Percentiles rank a stretch among this genome's conserved stretches.
These are phyloP conservation scores for Leucania comma DNA, from an alignment of 2,888 invertebrate genomes.

Conservation along the genomic window DNA sequence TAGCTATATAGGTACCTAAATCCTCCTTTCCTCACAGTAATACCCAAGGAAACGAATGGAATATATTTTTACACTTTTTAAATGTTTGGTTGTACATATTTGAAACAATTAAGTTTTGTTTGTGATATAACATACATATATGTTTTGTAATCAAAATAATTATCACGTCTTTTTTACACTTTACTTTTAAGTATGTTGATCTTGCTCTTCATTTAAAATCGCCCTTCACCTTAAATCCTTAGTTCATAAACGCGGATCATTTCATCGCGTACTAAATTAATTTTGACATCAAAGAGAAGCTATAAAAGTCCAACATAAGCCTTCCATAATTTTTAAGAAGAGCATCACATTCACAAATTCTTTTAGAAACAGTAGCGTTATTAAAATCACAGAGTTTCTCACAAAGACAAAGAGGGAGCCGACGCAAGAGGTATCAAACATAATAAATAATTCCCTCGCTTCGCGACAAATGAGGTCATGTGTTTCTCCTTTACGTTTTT, in stretches of 20 bases:
- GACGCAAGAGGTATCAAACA: constrained; percentile 86
- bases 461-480: constrained; percentile 90
- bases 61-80: background rate
- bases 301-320: constrained; percentile 52
- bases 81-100: background rate
- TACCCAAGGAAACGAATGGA: background rate
- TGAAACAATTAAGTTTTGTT: background rate
- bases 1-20: too few species aligned
- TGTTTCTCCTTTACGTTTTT: constrained; percentile 90
- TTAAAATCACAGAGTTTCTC: constrained; percentile 81
- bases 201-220: constrained; percentile 14
- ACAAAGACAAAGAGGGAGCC: constrained; percentile 82
- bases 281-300: constrained; percentile 54
- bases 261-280: constrained; percentile 39
- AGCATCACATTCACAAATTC: constrained; percentile 65
- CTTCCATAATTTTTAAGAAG: constrained; percentile 58
- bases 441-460: constrained; percentile 89
- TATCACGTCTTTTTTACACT: too few species aligned
- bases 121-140: background rate
- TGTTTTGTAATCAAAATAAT: background rate
- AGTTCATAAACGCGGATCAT: constrained; percentile 36
- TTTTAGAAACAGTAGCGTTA: constrained; percentile 74
- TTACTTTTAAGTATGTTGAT: constrained; percentile 1
- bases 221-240: constrained; percentile 43
- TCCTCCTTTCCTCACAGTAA: too few species aligned